These are phyloP conservation scores for chimpanzee (Pan troglodytes) DNA, from an alignment of 2,113 vertebrate genomes.

Conservation along the genomic window DNA sequence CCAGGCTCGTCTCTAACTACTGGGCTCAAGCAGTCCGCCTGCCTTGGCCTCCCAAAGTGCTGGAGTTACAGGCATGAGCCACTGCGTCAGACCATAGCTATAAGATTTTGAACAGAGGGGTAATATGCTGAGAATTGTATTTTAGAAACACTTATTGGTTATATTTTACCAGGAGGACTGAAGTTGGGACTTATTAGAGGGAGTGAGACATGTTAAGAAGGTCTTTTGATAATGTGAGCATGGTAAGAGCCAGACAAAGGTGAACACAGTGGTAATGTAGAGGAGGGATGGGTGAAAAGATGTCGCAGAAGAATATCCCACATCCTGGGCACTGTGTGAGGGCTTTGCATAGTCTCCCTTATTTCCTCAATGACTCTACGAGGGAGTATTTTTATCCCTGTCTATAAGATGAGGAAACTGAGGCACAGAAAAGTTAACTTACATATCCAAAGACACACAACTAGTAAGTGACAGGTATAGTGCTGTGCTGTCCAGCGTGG, in stretches of 20 bases:
- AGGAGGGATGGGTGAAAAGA: not conserved
- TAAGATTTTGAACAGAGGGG: not conserved
- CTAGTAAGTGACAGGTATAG: not conserved
- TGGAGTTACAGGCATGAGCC: too few species aligned
- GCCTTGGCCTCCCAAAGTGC: too few species aligned
- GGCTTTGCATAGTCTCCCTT: not conserved
- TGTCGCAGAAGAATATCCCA: not conserved
- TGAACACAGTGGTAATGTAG: not conserved
- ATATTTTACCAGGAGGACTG: not conserved
- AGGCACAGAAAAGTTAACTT: not conserved
- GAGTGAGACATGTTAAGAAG: not conserved
- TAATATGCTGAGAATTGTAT: not conserved
- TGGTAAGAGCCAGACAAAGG: not conserved
- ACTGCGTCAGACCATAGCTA: rapidly evolving
- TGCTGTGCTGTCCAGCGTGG: not conserved
- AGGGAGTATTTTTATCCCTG: not conserved
- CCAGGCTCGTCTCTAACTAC: too few species aligned
- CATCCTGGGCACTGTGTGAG: not conserved
- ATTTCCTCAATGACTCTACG: not conserved
- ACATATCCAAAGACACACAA: not conserved
- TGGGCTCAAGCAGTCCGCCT: too few species aligned
- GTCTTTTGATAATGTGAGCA: not conserved
- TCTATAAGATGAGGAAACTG: not conserved
- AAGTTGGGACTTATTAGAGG: not conserved
- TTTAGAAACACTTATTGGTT: not conserved